Percentiles rank a stretch among this genome's conserved stretches.
Conservation (phyloP, 2,888 invertebrate genomes). For the Drosophila prolongata region DNA sequence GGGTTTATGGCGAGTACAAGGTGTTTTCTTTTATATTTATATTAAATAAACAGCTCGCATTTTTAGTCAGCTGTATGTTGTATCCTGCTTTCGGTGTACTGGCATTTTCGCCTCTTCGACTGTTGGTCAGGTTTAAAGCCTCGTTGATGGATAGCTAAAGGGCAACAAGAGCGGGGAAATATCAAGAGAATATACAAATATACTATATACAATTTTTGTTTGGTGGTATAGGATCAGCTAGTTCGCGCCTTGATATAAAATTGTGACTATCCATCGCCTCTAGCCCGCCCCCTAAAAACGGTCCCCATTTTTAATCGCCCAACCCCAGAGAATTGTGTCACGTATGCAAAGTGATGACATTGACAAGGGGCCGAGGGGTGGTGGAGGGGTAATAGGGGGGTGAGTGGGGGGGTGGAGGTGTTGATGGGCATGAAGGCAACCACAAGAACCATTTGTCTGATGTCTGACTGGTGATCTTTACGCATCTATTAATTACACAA, state of each 20-base stretch:
- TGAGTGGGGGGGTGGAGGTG: slow-evolving; percentile 14
- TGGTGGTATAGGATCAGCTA: background rate
- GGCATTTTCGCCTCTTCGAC: slow-evolving; percentile 14
- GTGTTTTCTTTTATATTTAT: slow-evolving; percentile 55
- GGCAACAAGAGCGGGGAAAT: slow-evolving; percentile 21
- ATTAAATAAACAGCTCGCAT: slow-evolving; percentile 65
- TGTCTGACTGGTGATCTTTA: slow-evolving; percentile 18
- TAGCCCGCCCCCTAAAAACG: background rate
- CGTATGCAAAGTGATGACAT: slow-evolving; percentile 32
- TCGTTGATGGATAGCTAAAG: slow-evolving; percentile 61
- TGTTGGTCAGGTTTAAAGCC: slow-evolving; percentile 50
- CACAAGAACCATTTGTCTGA: slow-evolving; percentile 36
- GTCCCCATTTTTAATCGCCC: background rate
- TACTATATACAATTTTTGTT: background rate
- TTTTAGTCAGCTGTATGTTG: slow-evolving; percentile 57
- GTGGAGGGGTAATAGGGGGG: background rate
- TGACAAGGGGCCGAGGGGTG: slow-evolving; percentile 6
- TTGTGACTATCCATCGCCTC: background rate
- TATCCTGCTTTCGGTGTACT: slow-evolving; percentile 25
- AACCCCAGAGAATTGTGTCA: slow-evolving; percentile 29
- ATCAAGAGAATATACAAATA: slow-evolving; percentile 4
- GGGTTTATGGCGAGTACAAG: slow-evolving; percentile 41
- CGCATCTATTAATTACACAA: slow-evolving; percentile 27
- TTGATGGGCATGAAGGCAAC: slow-evolving; percentile 19
- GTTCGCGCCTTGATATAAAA: slow-evolving; percentile 8